Evolutionary conservation across 1,140 invertebrate species (phyloP).

Genomic region (silkworm (Bombyx mori)): DNA sequence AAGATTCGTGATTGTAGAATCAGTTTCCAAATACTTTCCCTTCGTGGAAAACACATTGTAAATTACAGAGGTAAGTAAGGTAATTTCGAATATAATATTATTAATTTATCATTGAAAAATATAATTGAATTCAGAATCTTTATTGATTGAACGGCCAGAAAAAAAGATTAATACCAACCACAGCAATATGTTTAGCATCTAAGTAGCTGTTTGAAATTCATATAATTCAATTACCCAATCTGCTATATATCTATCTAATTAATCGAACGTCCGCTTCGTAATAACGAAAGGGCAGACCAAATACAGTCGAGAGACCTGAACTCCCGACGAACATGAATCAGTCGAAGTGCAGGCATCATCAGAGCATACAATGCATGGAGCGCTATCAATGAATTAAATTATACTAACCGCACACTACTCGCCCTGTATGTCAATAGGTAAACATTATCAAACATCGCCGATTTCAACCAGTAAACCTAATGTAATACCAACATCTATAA

Average conservation of each 20-base stretch:
- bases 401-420: constrained; percentile 28
- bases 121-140: too few species aligned
- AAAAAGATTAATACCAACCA: too few species aligned
- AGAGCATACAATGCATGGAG: constrained; percentile 23
- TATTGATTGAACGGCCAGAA: too few species aligned
- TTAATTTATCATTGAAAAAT: too few species aligned
- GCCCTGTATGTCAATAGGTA: constrained; percentile 41
- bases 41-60: too few species aligned
- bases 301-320: constrained; percentile 17
- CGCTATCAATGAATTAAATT: constrained; percentile 53
- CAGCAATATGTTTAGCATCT: too few species aligned
- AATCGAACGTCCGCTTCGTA: background rate
- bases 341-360: constrained; percentile 9
- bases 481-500: background rate
- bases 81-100: too few species aligned
- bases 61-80: too few species aligned
- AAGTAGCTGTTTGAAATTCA: too few species aligned
- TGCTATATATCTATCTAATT: background rate
- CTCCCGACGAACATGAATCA: constrained; percentile 9
- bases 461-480: too few species aligned
- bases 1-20: constrained; percentile 24
- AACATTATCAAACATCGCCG: constrained; percentile 18
- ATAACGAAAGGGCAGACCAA: constrained; percentile 18
- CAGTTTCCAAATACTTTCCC: too few species aligned
- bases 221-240: too few species aligned